phyloP scores from a whole-genome alignment of 2,888 invertebrate genomes.

The Drosophila diplacantha region DNA sequence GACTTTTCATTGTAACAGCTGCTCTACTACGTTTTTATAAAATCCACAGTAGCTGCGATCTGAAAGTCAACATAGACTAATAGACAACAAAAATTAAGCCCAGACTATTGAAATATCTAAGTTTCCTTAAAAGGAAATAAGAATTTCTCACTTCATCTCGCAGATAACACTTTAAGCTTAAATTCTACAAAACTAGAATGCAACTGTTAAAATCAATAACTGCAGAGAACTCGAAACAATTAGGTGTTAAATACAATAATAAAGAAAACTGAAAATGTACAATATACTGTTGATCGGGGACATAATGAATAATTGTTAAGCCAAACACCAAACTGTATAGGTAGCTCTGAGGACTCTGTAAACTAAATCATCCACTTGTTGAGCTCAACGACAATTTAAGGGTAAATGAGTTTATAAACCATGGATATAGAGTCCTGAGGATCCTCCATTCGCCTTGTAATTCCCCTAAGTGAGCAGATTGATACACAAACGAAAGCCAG shows the following conservation, averaged over 20 bases:
- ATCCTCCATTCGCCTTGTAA: background rate
- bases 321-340: background rate
- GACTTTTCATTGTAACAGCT: background rate
- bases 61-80: background rate
- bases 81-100: background rate
- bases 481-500: slow-evolving; percentile 11
- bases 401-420: background rate
- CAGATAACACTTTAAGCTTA: background rate
- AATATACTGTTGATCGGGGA: background rate
- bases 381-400: background rate
- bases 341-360: background rate
- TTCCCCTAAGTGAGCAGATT: slow-evolving; percentile 20
- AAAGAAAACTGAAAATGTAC: background rate
- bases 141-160: background rate
- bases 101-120: background rate
- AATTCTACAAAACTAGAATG: slow-evolving; percentile 1
- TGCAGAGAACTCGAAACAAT: background rate
- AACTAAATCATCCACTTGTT: too few relatives aligned
- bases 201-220: background rate
- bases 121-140: background rate
- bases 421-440: background rate
- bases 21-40: too few relatives aligned
- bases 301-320: background rate
- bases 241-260: background rate
- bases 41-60: background rate